Percentiles rank a stretch among this genome's conserved stretches.
Conservation (phyloP, 2,888 invertebrate genomes). For the Dexiosoma caninum region DNA sequence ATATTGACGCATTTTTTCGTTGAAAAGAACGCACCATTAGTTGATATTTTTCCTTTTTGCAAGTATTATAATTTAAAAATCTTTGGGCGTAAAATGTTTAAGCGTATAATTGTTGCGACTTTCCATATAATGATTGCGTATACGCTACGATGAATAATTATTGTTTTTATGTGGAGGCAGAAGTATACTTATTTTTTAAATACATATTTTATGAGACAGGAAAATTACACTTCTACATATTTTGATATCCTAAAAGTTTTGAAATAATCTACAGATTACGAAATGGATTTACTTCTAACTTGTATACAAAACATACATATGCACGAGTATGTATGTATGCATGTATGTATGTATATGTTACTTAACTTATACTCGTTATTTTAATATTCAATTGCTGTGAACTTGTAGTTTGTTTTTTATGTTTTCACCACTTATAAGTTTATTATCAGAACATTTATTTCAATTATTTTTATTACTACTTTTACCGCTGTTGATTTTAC, state of each 20-base stretch:
- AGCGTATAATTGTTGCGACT: background rate
- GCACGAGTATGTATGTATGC: background rate
- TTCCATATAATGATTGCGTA: background rate
- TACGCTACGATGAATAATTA: background rate
- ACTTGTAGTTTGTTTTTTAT: background rate
- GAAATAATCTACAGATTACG: no score
- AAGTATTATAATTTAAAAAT: no score
- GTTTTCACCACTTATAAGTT: background rate
- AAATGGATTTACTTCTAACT: no score
- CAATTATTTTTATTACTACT: slow-evolving; percentile 35
- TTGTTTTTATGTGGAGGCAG: background rate
- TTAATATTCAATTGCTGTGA: background rate
- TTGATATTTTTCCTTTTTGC: no score
- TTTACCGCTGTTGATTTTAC: slow-evolving; percentile 30
- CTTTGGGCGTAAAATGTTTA: background rate
- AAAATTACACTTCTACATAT: background rate
- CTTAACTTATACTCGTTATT: background rate
- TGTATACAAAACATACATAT: no score
- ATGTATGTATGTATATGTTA: background rate
- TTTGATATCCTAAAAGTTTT: no score
- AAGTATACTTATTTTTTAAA: background rate
- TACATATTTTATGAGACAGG: background rate
- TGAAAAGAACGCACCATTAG: no score
- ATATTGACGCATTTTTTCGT: no score
- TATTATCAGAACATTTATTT: slow-evolving; percentile 44